Base-by-base conservation (phyloP, 2,797 vertebrate genomes). In the Gymnothorax reevesii region DNA sequence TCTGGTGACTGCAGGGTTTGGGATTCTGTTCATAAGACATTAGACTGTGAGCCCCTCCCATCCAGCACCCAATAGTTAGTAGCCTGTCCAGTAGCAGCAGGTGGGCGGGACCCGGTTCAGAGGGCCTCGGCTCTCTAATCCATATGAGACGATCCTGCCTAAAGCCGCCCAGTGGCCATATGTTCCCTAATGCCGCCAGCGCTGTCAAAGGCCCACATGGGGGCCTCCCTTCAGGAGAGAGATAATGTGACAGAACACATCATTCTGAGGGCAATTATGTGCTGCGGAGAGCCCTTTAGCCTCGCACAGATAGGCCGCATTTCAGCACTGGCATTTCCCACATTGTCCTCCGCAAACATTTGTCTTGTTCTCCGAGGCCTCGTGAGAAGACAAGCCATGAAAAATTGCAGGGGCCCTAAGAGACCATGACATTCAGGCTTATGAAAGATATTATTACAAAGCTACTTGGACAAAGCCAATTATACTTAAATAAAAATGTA, bases 241-340 rank as follows among this genome's bases (percentile, higher is more conserved):
- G 93, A 92, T 90, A 91, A 92, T 93, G 92, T 92, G 93, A 95
- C 93, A 93, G 94, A 95, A 94, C 94, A 93, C 94, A 93, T 95
- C 93, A 94, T 91, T 92, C 93, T 91, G 92, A 93, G 95, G 91
- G 93, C 93, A 95, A 95, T 97, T 95, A 96, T 92, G 95, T 91
- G 94, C 90, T 92, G 92, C 93, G 94, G 91, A 93, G 93, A 93
- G 93, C 92, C 92, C 92, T 94, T 93, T 90, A 92, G 91, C 93
- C 91, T 86, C 92, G 93, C 93, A 93, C 92, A 91, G 92, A 94
- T 92, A 93, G 89, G 93, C 94, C 94, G 92, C 91, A 94, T 95
- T 96, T 96, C 95, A 94, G 92, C 93, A 93, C 93, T 86, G 87
- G 90, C 94, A 95, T 96, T 97, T 96, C 94, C 66, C 94, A 93